These are phyloP conservation scores for Criorhina ranunculi DNA, from an alignment of 2,888 invertebrate species.

Conservation along the genomic window DNA sequence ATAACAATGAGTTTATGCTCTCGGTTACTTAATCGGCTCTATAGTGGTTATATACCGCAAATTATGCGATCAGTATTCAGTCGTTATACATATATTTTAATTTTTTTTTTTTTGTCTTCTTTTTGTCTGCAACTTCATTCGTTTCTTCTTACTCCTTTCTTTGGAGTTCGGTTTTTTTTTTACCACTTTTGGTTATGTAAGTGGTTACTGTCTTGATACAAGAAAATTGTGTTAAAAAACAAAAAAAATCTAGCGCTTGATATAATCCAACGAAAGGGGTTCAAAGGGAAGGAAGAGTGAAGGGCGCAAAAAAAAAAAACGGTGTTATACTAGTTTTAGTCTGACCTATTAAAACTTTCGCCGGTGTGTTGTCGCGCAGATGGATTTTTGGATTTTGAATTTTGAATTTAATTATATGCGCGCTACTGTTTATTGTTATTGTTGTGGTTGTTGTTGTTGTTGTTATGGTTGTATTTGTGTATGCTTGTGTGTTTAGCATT, in stretches of 20 bases:
- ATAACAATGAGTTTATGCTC: conserved; percentile 74
- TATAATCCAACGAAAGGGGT: conserved; percentile 62
- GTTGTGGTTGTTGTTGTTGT: conserved; percentile 27
- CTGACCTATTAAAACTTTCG: conserved; percentile 77
- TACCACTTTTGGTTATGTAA: conserved; percentile 66
- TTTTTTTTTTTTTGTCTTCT: conserved; percentile 39
- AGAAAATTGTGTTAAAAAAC: conserved; percentile 62
- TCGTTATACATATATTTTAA: conserved; percentile 51
- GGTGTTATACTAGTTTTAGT: conserved; percentile 74
- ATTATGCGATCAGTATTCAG: conserved; percentile 70
- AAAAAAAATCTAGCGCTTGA: conserved; percentile 70
- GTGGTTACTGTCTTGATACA: conserved; percentile 46
- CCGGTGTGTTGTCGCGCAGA: conserved; percentile 61
- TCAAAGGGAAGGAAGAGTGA: not conserved
- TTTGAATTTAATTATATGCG: conserved; percentile 48
- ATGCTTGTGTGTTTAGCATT: conserved; percentile 40
- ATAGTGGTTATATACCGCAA: conserved; percentile 73
- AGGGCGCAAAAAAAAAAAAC: conserved; percentile 25
- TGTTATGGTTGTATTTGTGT: conserved; percentile 7
- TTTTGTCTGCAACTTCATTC: conserved; percentile 40
- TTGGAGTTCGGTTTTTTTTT: too few species aligned
- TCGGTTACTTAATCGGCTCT: conserved; percentile 74
- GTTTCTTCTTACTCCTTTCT: conserved; percentile 16
- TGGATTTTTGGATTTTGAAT: too few species aligned
- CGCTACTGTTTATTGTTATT: conserved; percentile 54